Evolutionary conservation across 2,888 invertebrate species (phyloP).

Genomic region (Platycheirus albimanus): DNA sequence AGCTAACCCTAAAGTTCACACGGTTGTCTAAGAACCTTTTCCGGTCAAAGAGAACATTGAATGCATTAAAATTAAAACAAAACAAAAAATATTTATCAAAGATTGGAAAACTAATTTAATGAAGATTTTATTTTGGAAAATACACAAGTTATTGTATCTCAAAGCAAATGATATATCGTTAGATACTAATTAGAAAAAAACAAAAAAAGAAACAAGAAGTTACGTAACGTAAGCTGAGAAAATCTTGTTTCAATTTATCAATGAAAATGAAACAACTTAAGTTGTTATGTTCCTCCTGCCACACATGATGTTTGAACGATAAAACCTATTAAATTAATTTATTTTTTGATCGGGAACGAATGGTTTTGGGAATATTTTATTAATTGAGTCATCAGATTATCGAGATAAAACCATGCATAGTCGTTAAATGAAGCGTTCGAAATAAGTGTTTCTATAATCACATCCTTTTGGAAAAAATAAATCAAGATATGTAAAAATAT

Average conservation of each 20-base stretch:
- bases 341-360: background rate
- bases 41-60: background rate
- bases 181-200: background rate
- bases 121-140: background rate
- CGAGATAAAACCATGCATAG: background rate
- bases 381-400: slow-evolving; percentile 31
- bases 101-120: background rate
- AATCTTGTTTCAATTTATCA: background rate
- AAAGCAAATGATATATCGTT: background rate
- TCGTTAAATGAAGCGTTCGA: background rate
- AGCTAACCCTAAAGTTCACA: slow-evolving; percentile 1
- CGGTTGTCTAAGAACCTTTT: background rate
- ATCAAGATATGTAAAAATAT: slow-evolving; percentile 4
- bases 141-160: slow-evolving; percentile 5
- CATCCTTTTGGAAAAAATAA: slow-evolving; percentile 5
- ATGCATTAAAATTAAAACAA: slow-evolving; percentile 1
- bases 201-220: background rate
- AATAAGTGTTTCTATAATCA: slow-evolving; percentile 1
- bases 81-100: slow-evolving; percentile 20
- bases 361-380: background rate
- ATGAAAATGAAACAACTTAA: slow-evolving; percentile 11
- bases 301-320: slow-evolving; percentile 3
- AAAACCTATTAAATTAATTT: slow-evolving; percentile 25
- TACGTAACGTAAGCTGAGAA: background rate
- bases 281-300: background rate